Evolutionary conservation across 1,140 invertebrate species (phyloP), one percentile per base, ranked within the genome.

Genomic region (Drosophila tristis): DNA sequence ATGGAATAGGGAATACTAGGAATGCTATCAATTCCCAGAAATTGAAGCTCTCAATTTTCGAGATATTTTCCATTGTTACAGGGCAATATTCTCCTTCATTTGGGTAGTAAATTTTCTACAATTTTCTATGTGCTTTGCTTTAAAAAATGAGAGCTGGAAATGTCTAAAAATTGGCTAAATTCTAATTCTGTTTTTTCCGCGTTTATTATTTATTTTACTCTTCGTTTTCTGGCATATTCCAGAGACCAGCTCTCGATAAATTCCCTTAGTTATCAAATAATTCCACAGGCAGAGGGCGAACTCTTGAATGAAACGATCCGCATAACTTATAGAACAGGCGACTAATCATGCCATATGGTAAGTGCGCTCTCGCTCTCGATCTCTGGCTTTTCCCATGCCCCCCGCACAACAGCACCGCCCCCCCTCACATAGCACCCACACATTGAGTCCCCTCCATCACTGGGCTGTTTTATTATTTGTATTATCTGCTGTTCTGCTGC

Each of bases 401-500:
- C 35, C 16, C 13, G 45, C 65, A 47, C n/a, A 31, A 8, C 29
- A 7, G 29, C 29, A 29, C 26, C 67, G 13, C 29, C 16, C n/a
- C n/a, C 35, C 35, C 20, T 20, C 20, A 20, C 20, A 20, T 20
- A 20, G 1, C 67, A 15, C 29, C 16, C 11, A 25, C 35, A 23
- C 43, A 48, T 43, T 42, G 35, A 39, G 53, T 68, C 53, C 59
- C 59, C 50, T 43, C 45, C 43, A 44, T 62, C 23, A 26, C 20
- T 49, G 58, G 23, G 53, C 58, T 63, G 11, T 76, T 53, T 43
- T 66, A 26, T 68, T 57, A 74, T 74, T 80, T 53, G 64, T 85
- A 74, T 76, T 84, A 66, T 76, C 68, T 31, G 59, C 80, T 70
- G 82, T 74, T 73, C 60, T 68, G 44, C 35, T 59, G 20, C 20